Percentiles rank a stretch among this genome's conserved stretches.
Conservation (phyloP, 2,888 invertebrate genomes). For the Blastobasis lacticolella region DNA sequence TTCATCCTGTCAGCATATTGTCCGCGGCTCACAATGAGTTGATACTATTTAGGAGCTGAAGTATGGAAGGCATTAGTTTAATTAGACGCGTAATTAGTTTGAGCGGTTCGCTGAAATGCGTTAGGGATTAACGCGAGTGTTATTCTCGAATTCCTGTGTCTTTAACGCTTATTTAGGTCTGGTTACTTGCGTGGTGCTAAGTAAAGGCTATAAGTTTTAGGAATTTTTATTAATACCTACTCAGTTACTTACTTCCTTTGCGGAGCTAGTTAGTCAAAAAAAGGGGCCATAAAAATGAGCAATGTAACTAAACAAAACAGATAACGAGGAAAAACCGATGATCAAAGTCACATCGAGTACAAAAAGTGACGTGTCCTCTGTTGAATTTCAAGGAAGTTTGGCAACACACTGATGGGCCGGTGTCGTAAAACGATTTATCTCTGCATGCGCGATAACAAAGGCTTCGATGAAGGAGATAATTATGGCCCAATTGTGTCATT, state of each 20-base stretch:
- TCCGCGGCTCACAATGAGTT: slow-evolving; percentile 63
- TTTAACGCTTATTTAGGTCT: not conserved
- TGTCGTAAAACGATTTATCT: slow-evolving; percentile 3
- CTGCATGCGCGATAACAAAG: too few relatives aligned
- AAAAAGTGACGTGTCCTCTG: not conserved
- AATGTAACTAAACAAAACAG: not conserved
- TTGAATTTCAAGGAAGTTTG: slow-evolving; percentile 3
- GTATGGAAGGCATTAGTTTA: slow-evolving; percentile 59
- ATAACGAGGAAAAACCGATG: slow-evolving; percentile 6
- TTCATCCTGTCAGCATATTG: slow-evolving; percentile 72
- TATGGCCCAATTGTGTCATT: too few relatives aligned
- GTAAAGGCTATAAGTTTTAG: too few relatives aligned
- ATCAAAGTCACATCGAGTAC: not conserved
- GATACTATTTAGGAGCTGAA: slow-evolving; percentile 64
- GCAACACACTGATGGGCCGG: not conserved
- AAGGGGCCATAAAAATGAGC: not conserved
- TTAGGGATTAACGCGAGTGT: slow-evolving; percentile 27
- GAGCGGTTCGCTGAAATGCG: slow-evolving; percentile 35
- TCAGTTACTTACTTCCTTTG: too few relatives aligned
- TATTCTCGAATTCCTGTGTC: not conserved
- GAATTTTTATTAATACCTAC: too few relatives aligned
- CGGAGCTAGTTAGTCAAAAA: too few relatives aligned
- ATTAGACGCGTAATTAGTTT: slow-evolving; percentile 66
- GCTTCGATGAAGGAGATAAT: not conserved
- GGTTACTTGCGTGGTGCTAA: too few relatives aligned